Conservation (phyloP, 2,797 vertebrate species). For the Sternarchorhynchus goeldii region DNA sequence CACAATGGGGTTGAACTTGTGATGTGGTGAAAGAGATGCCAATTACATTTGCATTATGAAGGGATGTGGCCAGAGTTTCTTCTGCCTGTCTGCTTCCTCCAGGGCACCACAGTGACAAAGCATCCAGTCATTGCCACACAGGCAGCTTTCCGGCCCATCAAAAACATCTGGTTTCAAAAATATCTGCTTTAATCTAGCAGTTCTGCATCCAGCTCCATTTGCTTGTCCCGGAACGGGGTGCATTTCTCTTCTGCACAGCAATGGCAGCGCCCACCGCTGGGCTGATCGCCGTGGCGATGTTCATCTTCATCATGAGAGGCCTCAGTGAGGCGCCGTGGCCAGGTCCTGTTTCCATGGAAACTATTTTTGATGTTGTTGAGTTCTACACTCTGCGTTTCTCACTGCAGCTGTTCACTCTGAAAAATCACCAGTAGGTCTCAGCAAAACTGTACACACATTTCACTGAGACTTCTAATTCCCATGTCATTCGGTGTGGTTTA, state of each 20-base stretch:
- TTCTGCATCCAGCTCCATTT: background rate
- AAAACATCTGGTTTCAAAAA: background rate
- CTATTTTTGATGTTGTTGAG: slow-evolving; percentile 23
- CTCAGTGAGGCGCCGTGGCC: slow-evolving; percentile 5
- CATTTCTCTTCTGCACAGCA: too few species aligned
- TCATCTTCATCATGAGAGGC: slow-evolving; percentile 26
- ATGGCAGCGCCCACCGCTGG: background rate
- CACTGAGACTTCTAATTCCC: background rate
- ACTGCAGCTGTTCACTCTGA: slow-evolving; percentile 6
- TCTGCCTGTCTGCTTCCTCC: background rate
- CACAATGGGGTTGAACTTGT: background rate
- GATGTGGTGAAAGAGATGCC: slow-evolving; percentile 8
- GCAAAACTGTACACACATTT: background rate
- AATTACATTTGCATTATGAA: slow-evolving; percentile 9
- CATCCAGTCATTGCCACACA: background rate
- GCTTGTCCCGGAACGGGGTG: background rate
- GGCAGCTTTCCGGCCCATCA: background rate
- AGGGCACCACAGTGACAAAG: slow-evolving; percentile 14
- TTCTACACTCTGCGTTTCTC: background rate
- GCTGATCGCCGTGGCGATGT: slow-evolving; percentile 25
- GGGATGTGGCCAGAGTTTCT: slow-evolving; percentile 19
- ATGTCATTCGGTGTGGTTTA: too few species aligned
- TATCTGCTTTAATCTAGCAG: background rate
- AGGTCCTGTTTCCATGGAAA: slow-evolving; percentile 51
- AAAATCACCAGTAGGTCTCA: background rate